Conservation (phyloP, 2,888 invertebrate genomes). For the Aspidiotus destructor region DNA sequence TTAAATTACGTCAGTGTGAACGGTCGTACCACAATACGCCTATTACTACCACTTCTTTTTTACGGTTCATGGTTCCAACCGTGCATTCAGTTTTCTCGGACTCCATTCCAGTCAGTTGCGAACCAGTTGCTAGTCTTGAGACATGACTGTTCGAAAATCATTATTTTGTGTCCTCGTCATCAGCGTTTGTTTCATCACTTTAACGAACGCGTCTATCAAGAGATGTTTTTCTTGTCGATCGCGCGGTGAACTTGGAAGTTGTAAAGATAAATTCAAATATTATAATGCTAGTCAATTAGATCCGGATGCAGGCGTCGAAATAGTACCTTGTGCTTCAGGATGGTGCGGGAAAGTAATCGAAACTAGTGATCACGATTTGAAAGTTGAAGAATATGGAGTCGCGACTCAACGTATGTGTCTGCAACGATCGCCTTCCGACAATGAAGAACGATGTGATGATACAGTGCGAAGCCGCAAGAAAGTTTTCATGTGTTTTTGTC, state of each 20-base stretch:
- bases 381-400: constrained; percentile 47
- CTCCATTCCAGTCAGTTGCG: neutral
- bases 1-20: no score
- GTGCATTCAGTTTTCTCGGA: no score
- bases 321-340: constrained; percentile 74
- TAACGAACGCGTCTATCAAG: constrained; percentile 43
- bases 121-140: constrained; percentile 22
- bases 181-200: constrained; percentile 7
- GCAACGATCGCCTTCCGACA: constrained; percentile 76
- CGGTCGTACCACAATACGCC: no score
- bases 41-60: no score
- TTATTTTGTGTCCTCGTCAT: constrained; percentile 11
- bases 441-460: constrained; percentile 79
- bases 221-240: constrained; percentile 78
- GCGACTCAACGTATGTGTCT: constrained; percentile 82
- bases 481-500: constrained; percentile 84
- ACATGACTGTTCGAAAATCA: constrained; percentile 17
- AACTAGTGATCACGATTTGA: constrained; percentile 59
- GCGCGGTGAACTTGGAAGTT: constrained; percentile 75
- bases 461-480: constrained; percentile 71
- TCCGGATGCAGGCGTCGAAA: constrained; percentile 59
- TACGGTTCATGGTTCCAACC: no score
- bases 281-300: constrained; percentile 64
- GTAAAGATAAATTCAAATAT: constrained; percentile 73
- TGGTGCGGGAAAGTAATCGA: constrained; percentile 90